These are phyloP conservation scores for Platanista minor DNA, from an alignment of 2,113 vertebrate genomes.

Conservation along the genomic window DNA sequence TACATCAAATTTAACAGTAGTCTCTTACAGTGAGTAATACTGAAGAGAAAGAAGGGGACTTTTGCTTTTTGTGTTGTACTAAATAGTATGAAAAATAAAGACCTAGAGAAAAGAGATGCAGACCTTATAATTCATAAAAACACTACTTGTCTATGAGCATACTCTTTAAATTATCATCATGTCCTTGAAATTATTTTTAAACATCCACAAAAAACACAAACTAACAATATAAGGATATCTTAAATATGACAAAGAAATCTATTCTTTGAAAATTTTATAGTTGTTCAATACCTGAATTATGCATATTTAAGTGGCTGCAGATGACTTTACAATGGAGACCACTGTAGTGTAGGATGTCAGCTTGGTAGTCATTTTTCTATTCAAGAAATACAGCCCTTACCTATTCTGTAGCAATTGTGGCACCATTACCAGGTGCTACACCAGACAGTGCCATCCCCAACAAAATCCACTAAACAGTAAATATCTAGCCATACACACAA, in stretches of 20 bases:
- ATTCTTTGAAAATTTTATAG: background rate
- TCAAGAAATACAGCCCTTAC: background rate
- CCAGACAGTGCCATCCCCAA: background rate
- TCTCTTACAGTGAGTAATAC: background rate
- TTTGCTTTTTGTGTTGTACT: background rate
- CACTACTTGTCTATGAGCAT: background rate
- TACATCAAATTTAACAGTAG: background rate
- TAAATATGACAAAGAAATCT: background rate
- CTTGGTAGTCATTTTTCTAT: background rate
- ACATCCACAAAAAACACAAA: background rate
- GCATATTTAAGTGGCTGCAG: background rate
- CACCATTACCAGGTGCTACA: background rate
- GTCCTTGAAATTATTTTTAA: constrained; percentile 1
- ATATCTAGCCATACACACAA: background rate
- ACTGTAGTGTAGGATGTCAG: background rate
- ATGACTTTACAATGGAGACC: background rate
- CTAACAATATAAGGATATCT: background rate
- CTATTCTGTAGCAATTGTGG: background rate
- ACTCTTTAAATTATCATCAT: constrained; percentile 12
- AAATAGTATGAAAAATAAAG: background rate
- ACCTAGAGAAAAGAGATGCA: background rate
- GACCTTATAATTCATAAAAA: background rate
- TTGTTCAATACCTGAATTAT: background rate
- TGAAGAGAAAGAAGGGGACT: background rate
- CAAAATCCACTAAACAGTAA: background rate